These are phyloP conservation scores for Sebastolobus altivelis DNA, from an alignment of 2,797 vertebrate genomes.

Conservation along the genomic window DNA sequence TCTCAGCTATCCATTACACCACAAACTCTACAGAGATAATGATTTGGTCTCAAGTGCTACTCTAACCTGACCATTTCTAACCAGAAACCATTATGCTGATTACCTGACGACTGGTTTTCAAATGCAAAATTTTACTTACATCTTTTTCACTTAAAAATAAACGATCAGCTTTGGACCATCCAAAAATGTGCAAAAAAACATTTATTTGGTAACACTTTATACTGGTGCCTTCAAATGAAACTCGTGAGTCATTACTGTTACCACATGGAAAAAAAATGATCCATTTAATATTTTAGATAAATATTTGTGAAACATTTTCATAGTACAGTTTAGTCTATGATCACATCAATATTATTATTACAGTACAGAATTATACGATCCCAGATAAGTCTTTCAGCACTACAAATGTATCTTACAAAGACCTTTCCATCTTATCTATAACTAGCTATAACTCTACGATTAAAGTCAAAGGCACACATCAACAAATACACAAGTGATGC, in stretches of 20 bases:
- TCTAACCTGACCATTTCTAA: background rate
- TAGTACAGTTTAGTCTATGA: background rate
- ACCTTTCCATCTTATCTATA: background rate
- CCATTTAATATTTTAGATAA: background rate
- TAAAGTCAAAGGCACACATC: constrained; percentile 21
- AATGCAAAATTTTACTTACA: background rate
- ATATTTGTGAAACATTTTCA: constrained; percentile 1
- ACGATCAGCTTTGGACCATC: background rate
- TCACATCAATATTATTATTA: background rate
- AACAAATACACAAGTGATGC: constrained; percentile 13
- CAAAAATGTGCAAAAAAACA: background rate
- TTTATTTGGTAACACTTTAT: background rate
- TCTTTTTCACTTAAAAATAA: background rate
- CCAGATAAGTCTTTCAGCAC: background rate
- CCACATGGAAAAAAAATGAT: background rate
- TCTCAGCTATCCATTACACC: background rate
- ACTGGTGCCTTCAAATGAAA: too few species aligned
- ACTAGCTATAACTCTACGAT: background rate
- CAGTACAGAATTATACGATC: background rate
- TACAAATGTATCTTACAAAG: background rate
- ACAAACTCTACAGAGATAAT: background rate
- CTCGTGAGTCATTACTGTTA: background rate
- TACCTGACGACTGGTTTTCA: background rate
- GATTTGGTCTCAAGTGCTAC: background rate
- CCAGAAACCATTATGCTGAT: background rate